phyloP scores from a whole-genome alignment of 2,888 invertebrate genomes.

The Protophormia terraenovae region DNA sequence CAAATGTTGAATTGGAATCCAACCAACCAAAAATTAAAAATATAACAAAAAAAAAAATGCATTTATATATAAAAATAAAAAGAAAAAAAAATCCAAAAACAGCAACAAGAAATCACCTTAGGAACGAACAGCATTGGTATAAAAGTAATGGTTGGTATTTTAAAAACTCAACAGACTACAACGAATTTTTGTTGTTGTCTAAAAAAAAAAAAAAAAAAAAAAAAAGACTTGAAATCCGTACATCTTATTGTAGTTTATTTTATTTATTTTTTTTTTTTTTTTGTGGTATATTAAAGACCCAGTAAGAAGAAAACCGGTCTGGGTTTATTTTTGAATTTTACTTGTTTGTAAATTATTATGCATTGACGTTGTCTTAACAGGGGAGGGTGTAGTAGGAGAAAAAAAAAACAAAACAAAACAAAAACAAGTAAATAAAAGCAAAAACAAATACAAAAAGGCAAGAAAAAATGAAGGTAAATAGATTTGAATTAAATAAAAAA shows the following conservation, averaged over 20 bases:
- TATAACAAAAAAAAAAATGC: neutral
- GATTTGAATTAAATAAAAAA: too few relatives aligned
- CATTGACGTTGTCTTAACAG: neutral
- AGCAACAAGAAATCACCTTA: neutral
- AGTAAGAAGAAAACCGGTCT: slow-evolving; percentile 31
- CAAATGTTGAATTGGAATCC: neutral
- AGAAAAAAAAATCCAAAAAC: too few relatives aligned
- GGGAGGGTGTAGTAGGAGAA: neutral
- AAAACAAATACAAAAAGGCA: too few relatives aligned
- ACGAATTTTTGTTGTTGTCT: neutral
- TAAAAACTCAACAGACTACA: slow-evolving; percentile 25
- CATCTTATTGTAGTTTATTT: too few relatives aligned
- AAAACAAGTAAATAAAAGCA: too few relatives aligned
- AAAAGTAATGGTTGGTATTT: neutral
- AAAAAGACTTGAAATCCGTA: too few relatives aligned
- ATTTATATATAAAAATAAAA: neutral
- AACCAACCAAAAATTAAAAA: neutral
- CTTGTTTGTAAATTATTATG: neutral
- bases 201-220: too few relatives aligned
- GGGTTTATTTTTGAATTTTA: neutral
- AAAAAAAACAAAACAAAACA: neutral
- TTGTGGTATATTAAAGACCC: too few relatives aligned
- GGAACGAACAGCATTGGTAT: neutral
- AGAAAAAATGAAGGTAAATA: too few relatives aligned
- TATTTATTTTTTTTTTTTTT: too few relatives aligned